Conservation (phyloP, 64 coral and sea anemone genomes). For the Stylophora pistillata region DNA sequence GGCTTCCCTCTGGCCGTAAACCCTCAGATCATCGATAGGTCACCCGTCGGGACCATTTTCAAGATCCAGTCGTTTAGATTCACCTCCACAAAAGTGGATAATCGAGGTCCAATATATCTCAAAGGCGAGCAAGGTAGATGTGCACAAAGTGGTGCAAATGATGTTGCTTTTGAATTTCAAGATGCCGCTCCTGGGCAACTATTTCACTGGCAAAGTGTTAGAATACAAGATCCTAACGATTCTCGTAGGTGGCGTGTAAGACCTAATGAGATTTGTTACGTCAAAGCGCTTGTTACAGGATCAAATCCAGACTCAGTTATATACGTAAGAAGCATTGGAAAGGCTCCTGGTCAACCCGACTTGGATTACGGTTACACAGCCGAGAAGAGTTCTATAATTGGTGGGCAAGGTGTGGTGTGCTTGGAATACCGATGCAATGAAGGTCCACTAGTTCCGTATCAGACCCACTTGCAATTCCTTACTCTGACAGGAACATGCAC, state of each 20-base stretch:
- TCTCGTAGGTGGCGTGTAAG: not conserved
- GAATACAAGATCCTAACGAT: not conserved
- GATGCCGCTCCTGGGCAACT: not conserved
- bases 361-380: not conserved
- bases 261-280: not conserved
- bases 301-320: not conserved
- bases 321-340: not conserved
- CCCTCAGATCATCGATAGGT: not conserved
- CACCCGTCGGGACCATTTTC: not conserved
- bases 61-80: not conserved
- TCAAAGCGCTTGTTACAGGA: conserved; percentile 13
- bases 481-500: not conserved
- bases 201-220: not conserved
- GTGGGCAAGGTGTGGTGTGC: not conserved
- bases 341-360: not conserved
- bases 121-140: not conserved
- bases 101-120: not conserved
- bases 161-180: not conserved
- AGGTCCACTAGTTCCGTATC: not conserved
- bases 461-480: not conserved
- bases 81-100: not conserved
- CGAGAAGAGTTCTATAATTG: not conserved
- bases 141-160: not conserved
- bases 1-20: not conserved
- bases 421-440: not conserved